Evolutionary conservation across 2,888 invertebrate genomes (phyloP).

Genomic region (Sinelater perroti): DNA sequence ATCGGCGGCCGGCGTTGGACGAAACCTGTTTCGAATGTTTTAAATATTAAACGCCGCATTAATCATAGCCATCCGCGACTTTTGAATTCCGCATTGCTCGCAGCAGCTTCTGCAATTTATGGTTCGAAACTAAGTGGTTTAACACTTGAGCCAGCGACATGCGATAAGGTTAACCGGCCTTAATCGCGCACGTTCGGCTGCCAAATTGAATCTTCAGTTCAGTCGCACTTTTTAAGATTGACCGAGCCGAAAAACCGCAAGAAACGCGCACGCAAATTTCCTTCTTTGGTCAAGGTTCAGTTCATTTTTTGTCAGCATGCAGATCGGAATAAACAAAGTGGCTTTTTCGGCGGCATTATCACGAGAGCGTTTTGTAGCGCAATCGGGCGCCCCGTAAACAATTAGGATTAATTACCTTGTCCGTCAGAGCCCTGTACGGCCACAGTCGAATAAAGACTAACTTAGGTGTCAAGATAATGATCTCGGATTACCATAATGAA

Average conservation of each 20-base stretch:
- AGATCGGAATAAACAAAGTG: too few relatives aligned
- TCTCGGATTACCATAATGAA: conserved; percentile 60
- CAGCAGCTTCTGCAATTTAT: conserved; percentile 6
- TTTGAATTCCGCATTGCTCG: conserved; percentile 14
- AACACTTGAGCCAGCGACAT: conserved; percentile 5
- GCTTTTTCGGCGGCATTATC: too few relatives aligned
- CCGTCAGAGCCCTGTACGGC: conserved; percentile 44
- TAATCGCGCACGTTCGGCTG: too few relatives aligned
- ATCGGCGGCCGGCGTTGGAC: conserved; percentile 2
- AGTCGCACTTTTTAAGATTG: too few relatives aligned
- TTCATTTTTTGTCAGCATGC: too few relatives aligned
- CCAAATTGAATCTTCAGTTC: too few relatives aligned
- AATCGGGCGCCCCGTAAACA: conserved; percentile 10
- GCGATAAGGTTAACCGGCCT: too few relatives aligned
- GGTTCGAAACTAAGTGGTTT: conserved; percentile 14
- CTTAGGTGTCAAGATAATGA: conserved; percentile 59
- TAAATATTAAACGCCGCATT: conserved; percentile 15
- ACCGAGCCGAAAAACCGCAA: too few relatives aligned
- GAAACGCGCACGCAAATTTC: too few relatives aligned
- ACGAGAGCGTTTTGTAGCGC: too few relatives aligned
- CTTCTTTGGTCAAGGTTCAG: too few relatives aligned
- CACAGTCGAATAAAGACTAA: conserved; percentile 54
- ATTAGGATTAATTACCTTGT: conserved; percentile 40
- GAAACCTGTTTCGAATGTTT: conserved; percentile 11
- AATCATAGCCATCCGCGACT: conserved; percentile 19